Evolutionary conservation across 2,113 vertebrate genomes (phyloP), one percentile per base, ranked within the genome.

Genomic region (Seriola dumerili): DNA sequence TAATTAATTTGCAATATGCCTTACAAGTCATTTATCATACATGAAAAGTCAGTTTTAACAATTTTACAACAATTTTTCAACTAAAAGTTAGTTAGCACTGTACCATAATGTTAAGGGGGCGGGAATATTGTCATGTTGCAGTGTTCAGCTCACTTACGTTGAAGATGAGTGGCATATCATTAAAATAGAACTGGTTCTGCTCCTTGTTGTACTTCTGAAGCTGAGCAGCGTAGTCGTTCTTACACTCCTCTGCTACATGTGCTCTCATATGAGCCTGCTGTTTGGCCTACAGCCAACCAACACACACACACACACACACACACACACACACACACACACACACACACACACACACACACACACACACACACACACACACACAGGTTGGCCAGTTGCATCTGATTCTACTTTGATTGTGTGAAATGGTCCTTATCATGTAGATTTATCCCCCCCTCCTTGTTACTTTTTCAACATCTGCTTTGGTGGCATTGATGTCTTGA

Each of bases 381-480:
- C 64, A 76, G 44, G 58, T 85, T 72, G 71, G 9, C 61, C 52
- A 42, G n/a, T 11, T 4, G 29, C n/a, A 42, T 46, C 63, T 4
- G 19, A 40, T 32, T 64, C 61, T 25, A 48, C 34, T 61, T 23
- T 44, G 9, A 44, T 25, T 3, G 21, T 8, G 25, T 6, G 17
- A 42, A 68, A 59, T 17, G 10, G 54, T 8, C 61, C 40, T 38
- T 55, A n/a, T 54, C 46, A 66, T 63, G 19, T 7, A 21, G 3
- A 29, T 25, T 42, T 12, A 8, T 1, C 12, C 10, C 42, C 23
- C 0, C 13, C 42, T 25, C 23, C 0, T 8, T 34, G 8, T 64
- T 84, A 97, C 97, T 95, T 97, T 98, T 87, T 97, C 97, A 81
- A 98, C 97, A 0, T 98, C 97, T 0, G 97, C 97, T 88, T 98